Percentiles rank a stretch among this genome's conserved stretches.
phyloP scores from a whole-genome alignment of 2,113 vertebrate species.

The Tichodroma muraria region DNA sequence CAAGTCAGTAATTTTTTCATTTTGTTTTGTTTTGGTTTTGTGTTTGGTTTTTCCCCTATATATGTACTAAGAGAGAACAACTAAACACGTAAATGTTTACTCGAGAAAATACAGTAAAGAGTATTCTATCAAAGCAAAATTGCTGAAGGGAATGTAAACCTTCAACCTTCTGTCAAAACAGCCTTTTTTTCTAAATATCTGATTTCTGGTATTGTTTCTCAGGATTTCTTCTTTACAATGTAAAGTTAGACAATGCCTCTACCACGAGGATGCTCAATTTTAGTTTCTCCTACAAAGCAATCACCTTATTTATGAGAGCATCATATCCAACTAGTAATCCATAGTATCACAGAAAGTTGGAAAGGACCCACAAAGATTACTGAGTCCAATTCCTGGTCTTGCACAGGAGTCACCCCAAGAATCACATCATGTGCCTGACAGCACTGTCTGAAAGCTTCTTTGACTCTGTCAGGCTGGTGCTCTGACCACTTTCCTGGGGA shows the following conservation, averaged over 20 bases:
- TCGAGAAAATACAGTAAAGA: not conserved
- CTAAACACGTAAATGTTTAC: not conserved
- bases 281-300: not conserved
- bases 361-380: not conserved
- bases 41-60: not conserved
- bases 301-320: not conserved
- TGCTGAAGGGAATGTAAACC: not conserved
- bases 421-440: not conserved
- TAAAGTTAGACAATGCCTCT: not conserved
- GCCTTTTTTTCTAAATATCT: not conserved
- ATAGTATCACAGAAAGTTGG: not conserved
- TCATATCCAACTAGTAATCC: not conserved
- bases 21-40: not conserved
- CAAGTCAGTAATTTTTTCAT: not conserved
- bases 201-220: not conserved
- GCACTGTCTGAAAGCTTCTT: not conserved
- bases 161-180: not conserved
- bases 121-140: not conserved
- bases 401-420: not conserved
- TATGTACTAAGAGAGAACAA: not conserved
- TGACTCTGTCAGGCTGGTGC: not conserved
- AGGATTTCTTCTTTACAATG: not conserved
- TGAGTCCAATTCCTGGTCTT: not conserved
- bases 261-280: not conserved
- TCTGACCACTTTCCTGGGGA: not conserved